Evolutionary conservation across 2,888 invertebrate species (phyloP).

Genomic region (Aleiodes testaceus): DNA sequence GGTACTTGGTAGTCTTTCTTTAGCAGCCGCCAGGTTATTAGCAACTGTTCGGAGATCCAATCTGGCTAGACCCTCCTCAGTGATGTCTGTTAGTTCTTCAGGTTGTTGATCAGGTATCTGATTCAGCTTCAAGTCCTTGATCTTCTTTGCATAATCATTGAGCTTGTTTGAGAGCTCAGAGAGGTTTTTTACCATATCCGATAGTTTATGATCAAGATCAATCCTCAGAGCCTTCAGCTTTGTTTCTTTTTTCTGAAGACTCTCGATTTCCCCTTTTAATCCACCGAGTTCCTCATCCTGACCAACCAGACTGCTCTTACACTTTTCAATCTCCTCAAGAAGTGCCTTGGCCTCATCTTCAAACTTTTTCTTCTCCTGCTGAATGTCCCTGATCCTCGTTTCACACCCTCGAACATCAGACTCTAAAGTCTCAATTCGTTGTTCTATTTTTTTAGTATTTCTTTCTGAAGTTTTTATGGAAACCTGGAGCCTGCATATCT

Average conservation of each 20-base stretch:
- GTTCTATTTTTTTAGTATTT: constrained; percentile 84
- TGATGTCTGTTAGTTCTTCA: constrained; percentile 75
- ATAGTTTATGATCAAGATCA: constrained; percentile 83
- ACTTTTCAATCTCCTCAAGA: constrained; percentile 76
- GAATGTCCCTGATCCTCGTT: constrained; percentile 77
- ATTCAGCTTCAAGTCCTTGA: constrained; percentile 78
- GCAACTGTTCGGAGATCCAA: constrained; percentile 73
- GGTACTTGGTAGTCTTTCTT: constrained; percentile 69
- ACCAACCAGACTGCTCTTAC: constrained; percentile 76
- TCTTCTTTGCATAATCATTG: constrained; percentile 76
- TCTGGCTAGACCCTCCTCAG: constrained; percentile 80
- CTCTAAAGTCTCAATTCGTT: constrained; percentile 84
- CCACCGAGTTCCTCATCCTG: constrained; percentile 75
- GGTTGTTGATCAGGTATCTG: constrained; percentile 75
- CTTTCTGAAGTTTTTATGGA: constrained; percentile 81
- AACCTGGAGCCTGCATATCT: constrained; percentile 81
- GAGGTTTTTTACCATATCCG: constrained; percentile 76
- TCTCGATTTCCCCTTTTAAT: constrained; percentile 79
- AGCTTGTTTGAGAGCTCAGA: constrained; percentile 76
- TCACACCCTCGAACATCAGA: constrained; percentile 82
- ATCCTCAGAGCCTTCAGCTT: constrained; percentile 81
- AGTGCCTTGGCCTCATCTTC: constrained; percentile 76
- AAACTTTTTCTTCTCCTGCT: constrained; percentile 76
- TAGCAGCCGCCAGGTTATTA: constrained; percentile 80
- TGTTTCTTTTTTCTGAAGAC: constrained; percentile 79